Conservation (phyloP, 2,113 vertebrate species). For the Podocnemis expansa region DNA sequence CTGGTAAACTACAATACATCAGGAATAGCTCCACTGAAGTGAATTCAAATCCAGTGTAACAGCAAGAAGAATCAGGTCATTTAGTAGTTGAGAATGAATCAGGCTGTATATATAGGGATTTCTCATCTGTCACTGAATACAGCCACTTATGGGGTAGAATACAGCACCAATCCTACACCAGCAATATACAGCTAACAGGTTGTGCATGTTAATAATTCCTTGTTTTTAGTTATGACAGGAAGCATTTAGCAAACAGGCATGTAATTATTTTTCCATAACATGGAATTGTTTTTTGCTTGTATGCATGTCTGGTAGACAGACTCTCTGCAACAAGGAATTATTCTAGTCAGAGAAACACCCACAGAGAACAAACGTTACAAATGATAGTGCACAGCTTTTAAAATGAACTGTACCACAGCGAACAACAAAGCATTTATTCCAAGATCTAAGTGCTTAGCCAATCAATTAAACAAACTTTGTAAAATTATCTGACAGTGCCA, state of each 20-base stretch:
- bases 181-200: conserved; percentile 3
- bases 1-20: conserved; percentile 11
- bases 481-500: not conserved
- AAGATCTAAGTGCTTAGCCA: not conserved
- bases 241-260: conserved; percentile 35
- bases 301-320: not conserved
- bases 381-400: conserved; percentile 35
- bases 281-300: conserved; percentile 51
- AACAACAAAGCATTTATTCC: not conserved
- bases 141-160: not conserved
- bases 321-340: conserved; percentile 31
- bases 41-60: not conserved
- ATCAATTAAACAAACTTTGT: not conserved
- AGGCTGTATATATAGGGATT: not conserved
- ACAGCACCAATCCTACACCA: conserved; percentile 2
- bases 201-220: conserved; percentile 42
- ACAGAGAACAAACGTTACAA: not conserved
- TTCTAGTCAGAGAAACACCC: not conserved
- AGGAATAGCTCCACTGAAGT: not conserved
- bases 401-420: conserved; percentile 17
- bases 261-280: conserved; percentile 52
- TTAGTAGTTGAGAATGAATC: conserved; percentile 22
- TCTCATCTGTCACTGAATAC: not conserved
- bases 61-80: conserved; percentile 5
- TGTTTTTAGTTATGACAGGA: conserved; percentile 57